Evolutionary conservation across 2,113 vertebrate genomes (phyloP), one percentile per base, ranked within the genome.

Genomic region (Brachyhypopomus occidentalis): DNA sequence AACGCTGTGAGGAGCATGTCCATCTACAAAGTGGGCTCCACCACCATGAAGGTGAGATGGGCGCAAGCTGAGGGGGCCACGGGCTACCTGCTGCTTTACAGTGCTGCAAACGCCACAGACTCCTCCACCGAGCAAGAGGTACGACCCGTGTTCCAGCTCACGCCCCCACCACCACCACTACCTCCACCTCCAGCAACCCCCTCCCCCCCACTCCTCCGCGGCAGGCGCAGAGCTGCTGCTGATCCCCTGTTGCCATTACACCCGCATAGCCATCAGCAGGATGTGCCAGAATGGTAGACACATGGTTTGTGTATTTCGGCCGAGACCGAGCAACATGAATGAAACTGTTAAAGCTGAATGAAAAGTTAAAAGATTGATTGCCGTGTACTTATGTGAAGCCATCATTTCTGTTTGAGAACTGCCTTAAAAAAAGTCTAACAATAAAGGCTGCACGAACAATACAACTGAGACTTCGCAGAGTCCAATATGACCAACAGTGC

Each of bases 41-140:
- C 95, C 75, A 94, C 93, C 79, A 97, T 99, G 97, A 90, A 91
- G 14, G 96, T 96, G 77, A 94, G 93, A 83, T 99, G 98, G 98
- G 94, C 96, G 82, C 88, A 90, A 55, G 94, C 91, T 0, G 80
- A 12, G 2, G 96, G 95, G 22, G 97, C 96, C 58, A 95, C 95
- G 3, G 95, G 95, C 73, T 99, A 99, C 89, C 90, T 92, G 83
- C 83, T 99, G 81, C 93, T 93, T 0, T 96, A 98, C 52, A 93
- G 92, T 0, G 88, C 97, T 75, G 85, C 95, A 72, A 96, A 97
- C 25, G 94, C 94, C 64, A 95, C 95, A 14, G 77, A 92, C 67
- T 89, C 94, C 30, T 80, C 88, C 12, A 36, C 52, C 14, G 92
- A 95, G 74, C 94, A 95, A 89, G 95, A 98, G 94, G 98, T 97